These are phyloP conservation scores for Columbina picui DNA, from an alignment of 2,113 vertebrate genomes.

Conservation along the genomic window DNA sequence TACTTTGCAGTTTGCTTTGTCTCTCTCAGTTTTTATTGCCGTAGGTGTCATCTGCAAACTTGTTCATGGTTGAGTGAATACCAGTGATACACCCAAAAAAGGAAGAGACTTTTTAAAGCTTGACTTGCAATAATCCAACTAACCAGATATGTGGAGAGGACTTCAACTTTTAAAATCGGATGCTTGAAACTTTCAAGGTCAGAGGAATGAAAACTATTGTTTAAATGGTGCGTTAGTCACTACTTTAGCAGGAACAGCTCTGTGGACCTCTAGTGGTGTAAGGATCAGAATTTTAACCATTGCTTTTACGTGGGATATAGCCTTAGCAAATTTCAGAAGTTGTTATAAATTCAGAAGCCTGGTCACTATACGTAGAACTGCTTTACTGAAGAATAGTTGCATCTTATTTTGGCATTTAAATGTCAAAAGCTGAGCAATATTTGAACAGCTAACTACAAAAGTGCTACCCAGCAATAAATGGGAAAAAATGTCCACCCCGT, in stretches of 20 bases:
- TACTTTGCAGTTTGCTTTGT: not conserved
- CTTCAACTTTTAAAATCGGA: not conserved
- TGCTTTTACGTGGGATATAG: not conserved
- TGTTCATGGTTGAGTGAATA: not conserved
- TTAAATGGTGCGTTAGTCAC: not conserved
- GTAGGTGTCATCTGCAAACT: not conserved
- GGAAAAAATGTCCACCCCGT: not conserved
- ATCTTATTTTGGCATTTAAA: not conserved
- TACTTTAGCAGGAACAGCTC: conserved; percentile 45
- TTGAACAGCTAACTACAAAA: not conserved
- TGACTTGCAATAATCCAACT: not conserved
- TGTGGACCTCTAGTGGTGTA: conserved; percentile 67
- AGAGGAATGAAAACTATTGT: not conserved
- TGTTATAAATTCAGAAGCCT: not conserved
- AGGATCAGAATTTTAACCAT: not conserved
- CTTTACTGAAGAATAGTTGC: not conserved
- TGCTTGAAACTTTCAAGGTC: not conserved
- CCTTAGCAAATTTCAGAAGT: not conserved
- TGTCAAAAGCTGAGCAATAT: not conserved
- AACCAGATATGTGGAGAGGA: not conserved
- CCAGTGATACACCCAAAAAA: not conserved
- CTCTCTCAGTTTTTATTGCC: not conserved
- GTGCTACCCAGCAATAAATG: not conserved
- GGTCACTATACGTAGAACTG: not conserved
- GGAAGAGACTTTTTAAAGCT: not conserved